Conservation (phyloP, 2,113 vertebrate species). For the Cyprinodon brontotheroides region DNA sequence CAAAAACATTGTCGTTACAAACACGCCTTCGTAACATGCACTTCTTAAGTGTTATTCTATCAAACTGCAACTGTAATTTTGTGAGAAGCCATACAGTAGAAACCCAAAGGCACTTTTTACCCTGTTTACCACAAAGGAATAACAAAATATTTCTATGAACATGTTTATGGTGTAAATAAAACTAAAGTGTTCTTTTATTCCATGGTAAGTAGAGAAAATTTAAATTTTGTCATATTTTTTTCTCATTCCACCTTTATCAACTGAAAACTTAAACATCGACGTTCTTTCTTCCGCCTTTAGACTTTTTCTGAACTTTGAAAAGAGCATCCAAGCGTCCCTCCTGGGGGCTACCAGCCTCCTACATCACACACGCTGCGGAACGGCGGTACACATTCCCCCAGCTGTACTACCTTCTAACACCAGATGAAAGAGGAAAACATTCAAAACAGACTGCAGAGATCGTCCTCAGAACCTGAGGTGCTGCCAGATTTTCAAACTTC, state of each 20-base stretch:
- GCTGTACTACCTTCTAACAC: neutral
- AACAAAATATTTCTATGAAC: neutral
- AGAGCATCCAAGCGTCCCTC: neutral
- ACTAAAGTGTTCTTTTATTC: neutral
- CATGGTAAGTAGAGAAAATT: neutral
- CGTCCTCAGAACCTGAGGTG: constrained; percentile 20
- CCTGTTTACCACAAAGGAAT: neutral
- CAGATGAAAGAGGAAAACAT: constrained; percentile 7
- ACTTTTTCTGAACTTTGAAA: neutral
- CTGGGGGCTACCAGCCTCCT: constrained; percentile 29
- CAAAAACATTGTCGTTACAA: no score
- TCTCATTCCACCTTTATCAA: neutral
- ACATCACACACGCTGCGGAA: constrained; percentile 24
- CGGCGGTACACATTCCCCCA: constrained; percentile 1
- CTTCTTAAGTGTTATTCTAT: no score
- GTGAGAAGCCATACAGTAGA: no score
- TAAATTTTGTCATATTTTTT: neutral
- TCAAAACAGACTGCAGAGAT: neutral
- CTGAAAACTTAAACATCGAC: neutral
- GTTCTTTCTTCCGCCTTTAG: neutral
- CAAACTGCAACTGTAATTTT: no score
- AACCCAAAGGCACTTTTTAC: neutral
- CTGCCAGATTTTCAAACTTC: constrained; percentile 7
- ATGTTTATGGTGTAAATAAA: neutral
- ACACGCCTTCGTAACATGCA: no score